phyloP scores from a whole-genome alignment of 2,888 invertebrate genomes.

The Lymantria monacha region DNA sequence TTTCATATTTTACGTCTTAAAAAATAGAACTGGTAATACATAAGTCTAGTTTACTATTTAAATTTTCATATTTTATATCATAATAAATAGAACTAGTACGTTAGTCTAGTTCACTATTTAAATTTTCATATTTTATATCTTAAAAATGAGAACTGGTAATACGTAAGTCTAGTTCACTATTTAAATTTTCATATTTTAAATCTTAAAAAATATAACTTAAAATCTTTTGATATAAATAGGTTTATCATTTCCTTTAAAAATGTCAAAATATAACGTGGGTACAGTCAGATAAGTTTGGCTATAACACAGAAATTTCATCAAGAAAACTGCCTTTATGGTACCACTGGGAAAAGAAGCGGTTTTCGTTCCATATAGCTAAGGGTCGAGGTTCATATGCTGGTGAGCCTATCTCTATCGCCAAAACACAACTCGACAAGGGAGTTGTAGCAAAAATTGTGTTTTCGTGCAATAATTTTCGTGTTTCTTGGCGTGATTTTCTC shows the following conservation, averaged over 20 bases:
- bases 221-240: too few relatives aligned
- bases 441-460: slow-evolving; percentile 15
- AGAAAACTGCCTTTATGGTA: slow-evolving; percentile 9
- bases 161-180: too few relatives aligned
- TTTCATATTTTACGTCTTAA: too few relatives aligned
- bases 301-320: slow-evolving; percentile 16
- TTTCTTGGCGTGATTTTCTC: neutral
- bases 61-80: too few relatives aligned
- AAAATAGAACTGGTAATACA: too few relatives aligned
- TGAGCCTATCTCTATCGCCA: slow-evolving; percentile 1
- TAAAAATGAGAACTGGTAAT: too few relatives aligned
- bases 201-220: too few relatives aligned
- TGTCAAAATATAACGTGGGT: slow-evolving; percentile 4
- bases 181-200: too few relatives aligned
- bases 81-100: too few relatives aligned
- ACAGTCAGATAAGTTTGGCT: slow-evolving; percentile 10
- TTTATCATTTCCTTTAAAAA: slow-evolving; percentile 1
- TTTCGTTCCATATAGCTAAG: slow-evolving; percentile 14
- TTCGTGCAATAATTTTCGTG: slow-evolving; percentile 3
- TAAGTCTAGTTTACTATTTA: too few relatives aligned
- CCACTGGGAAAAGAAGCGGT: slow-evolving; percentile 11
- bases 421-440: slow-evolving; percentile 17
- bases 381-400: slow-evolving; percentile 4
- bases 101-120: too few relatives aligned
- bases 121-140: too few relatives aligned